phyloP scores from a whole-genome alignment of 2,888 invertebrate genomes.

The Alviniconcha strummeri region DNA sequence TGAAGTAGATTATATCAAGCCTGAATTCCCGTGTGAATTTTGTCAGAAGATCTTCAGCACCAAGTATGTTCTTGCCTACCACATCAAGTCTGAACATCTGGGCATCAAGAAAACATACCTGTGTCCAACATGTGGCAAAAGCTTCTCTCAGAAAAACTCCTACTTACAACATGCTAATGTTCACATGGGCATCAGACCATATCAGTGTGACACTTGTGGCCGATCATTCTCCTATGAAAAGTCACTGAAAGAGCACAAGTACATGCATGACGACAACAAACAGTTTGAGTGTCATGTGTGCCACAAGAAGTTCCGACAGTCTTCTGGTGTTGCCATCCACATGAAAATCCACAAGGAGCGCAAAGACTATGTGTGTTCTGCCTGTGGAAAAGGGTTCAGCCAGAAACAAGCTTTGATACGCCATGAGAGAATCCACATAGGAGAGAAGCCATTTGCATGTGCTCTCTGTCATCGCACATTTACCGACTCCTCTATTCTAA shows the following conservation, averaged over 20 bases:
- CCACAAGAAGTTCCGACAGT: conserved; percentile 69
- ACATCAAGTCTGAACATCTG: conserved; percentile 61
- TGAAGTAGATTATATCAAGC: conserved; percentile 55
- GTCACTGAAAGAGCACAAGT: conserved; percentile 64
- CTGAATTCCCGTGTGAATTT: conserved; percentile 55
- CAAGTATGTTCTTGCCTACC: conserved; percentile 57
- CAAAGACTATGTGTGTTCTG: conserved; percentile 70
- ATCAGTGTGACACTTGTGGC: conserved; percentile 63
- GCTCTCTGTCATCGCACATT: conserved; percentile 71
- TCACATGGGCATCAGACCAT: conserved; percentile 62
- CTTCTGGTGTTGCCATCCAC: conserved; percentile 72
- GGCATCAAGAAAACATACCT: conserved; percentile 58
- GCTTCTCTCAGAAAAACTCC: conserved; percentile 60
- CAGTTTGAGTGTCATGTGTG: conserved; percentile 71
- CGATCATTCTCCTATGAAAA: conserved; percentile 62
- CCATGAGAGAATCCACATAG: conserved; percentile 74
- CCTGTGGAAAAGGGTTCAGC: conserved; percentile 74
- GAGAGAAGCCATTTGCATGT: conserved; percentile 72
- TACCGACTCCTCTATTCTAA: conserved; percentile 61
- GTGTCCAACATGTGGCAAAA: conserved; percentile 63
- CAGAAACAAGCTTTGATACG: conserved; percentile 73
- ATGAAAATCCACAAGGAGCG: conserved; percentile 71
- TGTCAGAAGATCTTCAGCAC: conserved; percentile 62
- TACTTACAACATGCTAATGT: conserved; percentile 62
- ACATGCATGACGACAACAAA: conserved; percentile 66